Conservation (phyloP, 2,113 vertebrate genomes). For the Chloebia gouldiae region DNA sequence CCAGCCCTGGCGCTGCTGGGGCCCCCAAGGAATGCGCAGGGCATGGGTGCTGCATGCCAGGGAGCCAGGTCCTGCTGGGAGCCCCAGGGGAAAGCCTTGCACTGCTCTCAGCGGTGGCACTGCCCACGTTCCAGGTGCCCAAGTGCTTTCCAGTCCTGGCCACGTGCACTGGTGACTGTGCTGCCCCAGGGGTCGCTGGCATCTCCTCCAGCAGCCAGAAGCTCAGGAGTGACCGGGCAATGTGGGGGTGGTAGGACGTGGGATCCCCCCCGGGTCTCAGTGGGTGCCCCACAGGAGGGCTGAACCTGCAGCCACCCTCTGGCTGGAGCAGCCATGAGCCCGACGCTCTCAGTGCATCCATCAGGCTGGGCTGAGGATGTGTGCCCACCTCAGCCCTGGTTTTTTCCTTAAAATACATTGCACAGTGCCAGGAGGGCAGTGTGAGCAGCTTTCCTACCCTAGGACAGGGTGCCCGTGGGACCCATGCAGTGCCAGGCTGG, state of each 20-base stretch:
- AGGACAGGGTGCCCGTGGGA: not conserved
- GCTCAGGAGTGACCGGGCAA: not conserved
- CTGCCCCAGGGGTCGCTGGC: fast-evolving
- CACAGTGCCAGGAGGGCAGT: not conserved
- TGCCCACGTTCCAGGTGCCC: not conserved
- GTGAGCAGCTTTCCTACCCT: not conserved
- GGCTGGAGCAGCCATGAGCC: fast-evolving
- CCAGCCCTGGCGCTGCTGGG: not conserved
- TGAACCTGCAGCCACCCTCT: not conserved
- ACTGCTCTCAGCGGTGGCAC: fast-evolving
- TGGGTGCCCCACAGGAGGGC: not conserved
- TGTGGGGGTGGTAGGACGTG: fast-evolving
- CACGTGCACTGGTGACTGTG: fast-evolving
- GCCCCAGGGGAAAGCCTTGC: not conserved
- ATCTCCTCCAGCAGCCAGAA: not conserved
- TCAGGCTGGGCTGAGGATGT: fast-evolving
- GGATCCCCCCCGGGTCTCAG: fast-evolving
- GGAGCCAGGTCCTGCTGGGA: not conserved
- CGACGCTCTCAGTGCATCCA: fast-evolving
- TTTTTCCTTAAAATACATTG: not conserved
- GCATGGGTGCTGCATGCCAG: fast-evolving
- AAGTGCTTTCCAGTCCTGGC: fast-evolving
- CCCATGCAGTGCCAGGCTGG: not conserved
- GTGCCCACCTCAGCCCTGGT: not conserved
- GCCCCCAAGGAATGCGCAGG: not conserved